Percentiles rank a stretch among this genome's conserved stretches.
Evolutionary conservation across 2,797 vertebrate genomes (phyloP).

Genomic region (Echiichthys vipera): DNA sequence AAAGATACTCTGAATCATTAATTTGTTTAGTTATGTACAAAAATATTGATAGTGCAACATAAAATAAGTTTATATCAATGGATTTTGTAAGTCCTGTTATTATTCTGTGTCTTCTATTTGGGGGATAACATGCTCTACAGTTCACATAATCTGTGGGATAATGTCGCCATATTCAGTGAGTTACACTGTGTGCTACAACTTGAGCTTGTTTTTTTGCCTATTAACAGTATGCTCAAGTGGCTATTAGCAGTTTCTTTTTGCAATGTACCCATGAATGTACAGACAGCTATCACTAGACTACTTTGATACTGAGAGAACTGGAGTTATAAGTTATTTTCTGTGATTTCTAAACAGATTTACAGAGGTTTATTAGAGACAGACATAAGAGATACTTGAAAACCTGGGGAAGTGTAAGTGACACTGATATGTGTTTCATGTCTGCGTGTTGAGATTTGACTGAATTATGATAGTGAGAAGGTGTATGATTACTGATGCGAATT

Average conservation of each 20-base stretch:
- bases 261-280: no score
- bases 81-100: background rate
- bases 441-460: no score
- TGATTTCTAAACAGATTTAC: background rate
- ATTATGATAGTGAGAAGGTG: no score
- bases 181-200: background rate
- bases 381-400: background rate
- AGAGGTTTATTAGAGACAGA: background rate
- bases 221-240: background rate
- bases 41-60: conserved; percentile 7
- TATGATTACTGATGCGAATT: no score
- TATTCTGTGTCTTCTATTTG: background rate
- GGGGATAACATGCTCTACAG: background rate
- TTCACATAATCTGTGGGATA: background rate
- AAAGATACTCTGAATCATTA: conserved; percentile 7
- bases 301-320: background rate
- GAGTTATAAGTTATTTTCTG: background rate
- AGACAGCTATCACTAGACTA: no score
- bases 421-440: background rate
- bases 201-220: no score
- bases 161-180: background rate
- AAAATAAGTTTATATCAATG: background rate
- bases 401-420: background rate
- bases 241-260: no score
- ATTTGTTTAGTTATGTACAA: background rate